Conservation (phyloP, 2,888 invertebrate species). For the Ctena decussata region DNA sequence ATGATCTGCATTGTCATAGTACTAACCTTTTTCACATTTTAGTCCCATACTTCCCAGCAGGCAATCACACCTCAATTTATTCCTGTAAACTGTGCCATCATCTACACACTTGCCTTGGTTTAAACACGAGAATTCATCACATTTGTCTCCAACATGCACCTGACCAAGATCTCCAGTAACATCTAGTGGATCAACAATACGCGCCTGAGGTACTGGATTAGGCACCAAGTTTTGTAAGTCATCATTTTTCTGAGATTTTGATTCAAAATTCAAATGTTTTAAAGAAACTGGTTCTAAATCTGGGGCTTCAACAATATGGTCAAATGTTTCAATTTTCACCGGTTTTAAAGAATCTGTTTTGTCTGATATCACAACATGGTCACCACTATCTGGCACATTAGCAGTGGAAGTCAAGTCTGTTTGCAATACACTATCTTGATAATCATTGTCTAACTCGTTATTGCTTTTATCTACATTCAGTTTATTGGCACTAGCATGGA, state of each 20-base stretch:
- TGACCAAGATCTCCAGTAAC: neutral
- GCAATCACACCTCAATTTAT: constrained; percentile 91
- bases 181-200: neutral
- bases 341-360: constrained; percentile 4
- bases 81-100: constrained; percentile 70
- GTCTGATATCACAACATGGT: constrained; percentile 4
- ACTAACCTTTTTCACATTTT: constrained; percentile 92
- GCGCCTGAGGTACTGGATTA: constrained; percentile 37
- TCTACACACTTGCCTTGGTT: constrained; percentile 82
- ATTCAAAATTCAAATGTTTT: constrained; percentile 22
- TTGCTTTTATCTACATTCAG: neutral
- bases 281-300: constrained; percentile 45
- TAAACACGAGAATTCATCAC: constrained; percentile 73
- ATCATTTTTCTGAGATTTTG: constrained; percentile 31
- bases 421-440: neutral
- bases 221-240: constrained; percentile 55
- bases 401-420: neutral
- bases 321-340: constrained; percentile 56
- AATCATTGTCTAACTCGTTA: neutral
- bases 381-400: neutral
- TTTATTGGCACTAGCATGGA: neutral
- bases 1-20: neutral
- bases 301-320: constrained; percentile 42
- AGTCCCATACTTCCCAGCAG: constrained; percentile 96
- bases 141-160: constrained; percentile 41